Evolutionary conservation across 92 coral and sea anemone species (phyloP).

Genomic region (Epizoanthus ramosus): DNA sequence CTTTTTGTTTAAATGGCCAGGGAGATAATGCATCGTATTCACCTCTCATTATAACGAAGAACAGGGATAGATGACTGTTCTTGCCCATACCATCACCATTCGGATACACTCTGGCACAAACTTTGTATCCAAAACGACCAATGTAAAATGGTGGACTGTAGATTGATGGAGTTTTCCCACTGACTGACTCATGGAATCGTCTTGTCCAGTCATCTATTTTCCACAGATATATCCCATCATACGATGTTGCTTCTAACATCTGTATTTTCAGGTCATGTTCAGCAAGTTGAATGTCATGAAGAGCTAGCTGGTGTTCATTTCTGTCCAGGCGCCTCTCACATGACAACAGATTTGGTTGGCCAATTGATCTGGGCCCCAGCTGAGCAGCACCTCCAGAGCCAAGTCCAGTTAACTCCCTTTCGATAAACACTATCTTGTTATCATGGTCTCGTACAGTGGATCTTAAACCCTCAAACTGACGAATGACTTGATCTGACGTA

Average conservation of each 20-base stretch:
- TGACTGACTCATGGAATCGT: conserved; percentile 69
- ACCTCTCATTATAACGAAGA: conserved; percentile 91
- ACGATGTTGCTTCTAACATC: conserved; percentile 75
- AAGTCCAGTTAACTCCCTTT: conserved; percentile 34
- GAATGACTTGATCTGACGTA: conserved; percentile 34
- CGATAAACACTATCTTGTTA: not conserved
- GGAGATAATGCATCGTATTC: conserved; percentile 84
- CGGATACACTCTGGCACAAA: conserved; percentile 81
- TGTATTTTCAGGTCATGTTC: conserved; percentile 73
- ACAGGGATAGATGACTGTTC: conserved; percentile 80
- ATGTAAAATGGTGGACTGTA: conserved; percentile 89
- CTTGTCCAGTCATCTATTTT: conserved; percentile 78
- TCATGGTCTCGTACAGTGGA: conserved; percentile 42
- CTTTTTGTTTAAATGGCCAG: conserved; percentile 94
- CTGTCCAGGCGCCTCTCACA: conserved; percentile 51
- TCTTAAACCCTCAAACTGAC: conserved; percentile 45
- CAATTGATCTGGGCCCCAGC: not conserved
- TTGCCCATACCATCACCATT: conserved; percentile 88
- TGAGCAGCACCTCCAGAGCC: conserved; percentile 1
- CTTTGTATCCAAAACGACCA: conserved; percentile 88
- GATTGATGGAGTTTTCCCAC: conserved; percentile 73
- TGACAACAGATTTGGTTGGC: conserved; percentile 3
- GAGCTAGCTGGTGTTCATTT: conserved; percentile 61
- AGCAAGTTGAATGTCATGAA: conserved; percentile 74
- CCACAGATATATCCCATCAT: conserved; percentile 82